These are phyloP conservation scores for Acromyrmex heyeri DNA, from an alignment of 1,140 invertebrate species.

Conservation along the genomic window DNA sequence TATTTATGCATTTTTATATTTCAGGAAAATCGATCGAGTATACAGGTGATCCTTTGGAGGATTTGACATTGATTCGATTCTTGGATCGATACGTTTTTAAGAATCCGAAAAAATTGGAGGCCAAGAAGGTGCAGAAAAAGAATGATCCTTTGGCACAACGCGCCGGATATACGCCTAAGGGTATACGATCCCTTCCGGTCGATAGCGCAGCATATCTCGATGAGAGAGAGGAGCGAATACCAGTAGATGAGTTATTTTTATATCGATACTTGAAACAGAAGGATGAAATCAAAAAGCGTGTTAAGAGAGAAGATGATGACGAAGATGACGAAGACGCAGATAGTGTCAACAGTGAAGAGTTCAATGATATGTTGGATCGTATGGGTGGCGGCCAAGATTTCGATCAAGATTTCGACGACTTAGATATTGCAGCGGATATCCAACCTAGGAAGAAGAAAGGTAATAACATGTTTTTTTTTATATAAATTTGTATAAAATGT, in stretches of 20 bases:
- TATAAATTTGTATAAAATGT: constrained; percentile 9
- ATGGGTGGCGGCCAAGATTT: constrained; percentile 88
- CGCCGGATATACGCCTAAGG: constrained; percentile 89
- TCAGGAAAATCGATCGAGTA: constrained; percentile 92
- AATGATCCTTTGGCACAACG: constrained; percentile 83
- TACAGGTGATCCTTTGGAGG: constrained; percentile 96
- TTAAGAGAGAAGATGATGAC: constrained; percentile 85
- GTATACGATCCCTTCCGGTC: constrained; percentile 89
- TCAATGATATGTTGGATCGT: constrained; percentile 93
- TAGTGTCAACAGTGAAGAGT: constrained; percentile 96
- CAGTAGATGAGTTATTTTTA: constrained; percentile 94
- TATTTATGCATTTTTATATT: constrained; percentile 66
- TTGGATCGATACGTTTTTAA: constrained; percentile 98
- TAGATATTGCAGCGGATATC: constrained; percentile 87
- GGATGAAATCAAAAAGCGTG: constrained; percentile 71
- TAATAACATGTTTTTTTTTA: constrained; percentile 70
- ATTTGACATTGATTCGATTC: constrained; percentile 96
- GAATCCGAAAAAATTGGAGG: constrained; percentile 94
- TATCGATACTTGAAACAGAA: constrained; percentile 88
- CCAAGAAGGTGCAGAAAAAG: constrained; percentile 78
- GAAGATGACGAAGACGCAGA: constrained; percentile 90
- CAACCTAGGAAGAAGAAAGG: constrained; percentile 82
- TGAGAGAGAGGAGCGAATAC: constrained; percentile 90
- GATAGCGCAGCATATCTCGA: constrained; percentile 91
- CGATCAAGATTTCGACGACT: constrained; percentile 88